A percentile compares a stretch with the other conserved stretches of the same genome.
These are phyloP conservation scores for Tribolium madens DNA, from an alignment of 1,140 invertebrate species.

Conservation along the genomic window DNA sequence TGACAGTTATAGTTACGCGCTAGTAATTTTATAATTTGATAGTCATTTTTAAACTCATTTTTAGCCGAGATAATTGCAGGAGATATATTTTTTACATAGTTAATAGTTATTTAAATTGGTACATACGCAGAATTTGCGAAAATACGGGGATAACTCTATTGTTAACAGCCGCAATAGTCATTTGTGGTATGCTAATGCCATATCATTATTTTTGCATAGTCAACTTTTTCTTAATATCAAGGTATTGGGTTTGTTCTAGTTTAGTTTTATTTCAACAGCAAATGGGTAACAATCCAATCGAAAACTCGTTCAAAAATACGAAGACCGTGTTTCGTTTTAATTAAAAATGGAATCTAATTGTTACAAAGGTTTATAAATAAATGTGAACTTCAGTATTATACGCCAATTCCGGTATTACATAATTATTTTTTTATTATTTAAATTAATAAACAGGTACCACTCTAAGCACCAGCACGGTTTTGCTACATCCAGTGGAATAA, in stretches of 20 bases:
- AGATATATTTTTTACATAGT: no score
- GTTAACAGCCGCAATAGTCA: conserved; percentile 1
- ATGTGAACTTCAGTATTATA: neutral
- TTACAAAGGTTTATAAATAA: neutral
- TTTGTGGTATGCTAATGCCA: conserved; percentile 11
- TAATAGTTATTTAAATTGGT: neutral
- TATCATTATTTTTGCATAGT: conserved; percentile 20
- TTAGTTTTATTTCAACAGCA: neutral
- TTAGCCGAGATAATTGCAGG: neutral
- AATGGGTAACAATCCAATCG: neutral
- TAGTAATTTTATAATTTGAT: neutral
- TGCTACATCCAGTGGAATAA: neutral
- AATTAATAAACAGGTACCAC: neutral
- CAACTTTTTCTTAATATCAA: conserved; percentile 1
- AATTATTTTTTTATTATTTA: conserved; percentile 6
- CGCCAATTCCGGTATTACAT: neutral
- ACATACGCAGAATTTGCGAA: neutral
- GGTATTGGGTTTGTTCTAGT: neutral
- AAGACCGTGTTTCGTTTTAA: neutral
- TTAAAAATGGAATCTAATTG: no score
- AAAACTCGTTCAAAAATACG: no score
- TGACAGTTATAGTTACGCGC: neutral
- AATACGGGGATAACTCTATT: neutral
- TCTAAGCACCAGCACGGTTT: neutral
- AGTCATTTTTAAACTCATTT: neutral